phyloP scores from a whole-genome alignment of 1,140 invertebrate genomes.

The Theocolax elegans region DNA sequence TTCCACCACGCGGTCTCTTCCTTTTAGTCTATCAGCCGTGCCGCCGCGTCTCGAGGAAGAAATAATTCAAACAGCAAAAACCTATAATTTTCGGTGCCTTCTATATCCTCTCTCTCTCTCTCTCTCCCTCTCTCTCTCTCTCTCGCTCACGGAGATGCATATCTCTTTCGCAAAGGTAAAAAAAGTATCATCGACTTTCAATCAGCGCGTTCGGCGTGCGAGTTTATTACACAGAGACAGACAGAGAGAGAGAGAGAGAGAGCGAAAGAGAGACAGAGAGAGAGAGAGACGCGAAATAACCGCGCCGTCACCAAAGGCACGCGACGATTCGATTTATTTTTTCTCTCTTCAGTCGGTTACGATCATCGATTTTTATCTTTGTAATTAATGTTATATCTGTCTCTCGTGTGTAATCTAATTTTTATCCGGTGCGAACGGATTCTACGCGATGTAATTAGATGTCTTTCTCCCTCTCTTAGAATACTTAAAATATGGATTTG shows the following conservation, averaged over 20 bases:
- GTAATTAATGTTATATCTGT: too few species aligned
- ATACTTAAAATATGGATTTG: too few species aligned
- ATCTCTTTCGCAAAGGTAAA: conserved; percentile 47
- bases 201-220: too few species aligned
- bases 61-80: conserved; percentile 54
- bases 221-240: conserved; percentile 25
- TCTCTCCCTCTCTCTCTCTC: neutral
- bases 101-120: neutral
- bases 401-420: too few species aligned
- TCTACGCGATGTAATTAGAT: too few species aligned
- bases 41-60: conserved; percentile 40
- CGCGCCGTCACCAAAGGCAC: conserved; percentile 3
- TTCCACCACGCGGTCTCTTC: neutral
- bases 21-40: conserved; percentile 3
- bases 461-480: too few species aligned
- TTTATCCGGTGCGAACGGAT: too few species aligned
- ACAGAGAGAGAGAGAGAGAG: too few species aligned
- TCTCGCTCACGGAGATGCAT: conserved; percentile 44
- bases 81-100: conserved; percentile 50
- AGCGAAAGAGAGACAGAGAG: too few species aligned
- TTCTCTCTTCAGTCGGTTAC: too few species aligned
- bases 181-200: conserved; percentile 48
- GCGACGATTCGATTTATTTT: too few species aligned
- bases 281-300: conserved; percentile 9
- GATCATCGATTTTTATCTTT: too few species aligned